These are phyloP conservation scores for Aphodius granarius DNA, from an alignment of 2,888 invertebrate genomes.

Conservation along the genomic window DNA sequence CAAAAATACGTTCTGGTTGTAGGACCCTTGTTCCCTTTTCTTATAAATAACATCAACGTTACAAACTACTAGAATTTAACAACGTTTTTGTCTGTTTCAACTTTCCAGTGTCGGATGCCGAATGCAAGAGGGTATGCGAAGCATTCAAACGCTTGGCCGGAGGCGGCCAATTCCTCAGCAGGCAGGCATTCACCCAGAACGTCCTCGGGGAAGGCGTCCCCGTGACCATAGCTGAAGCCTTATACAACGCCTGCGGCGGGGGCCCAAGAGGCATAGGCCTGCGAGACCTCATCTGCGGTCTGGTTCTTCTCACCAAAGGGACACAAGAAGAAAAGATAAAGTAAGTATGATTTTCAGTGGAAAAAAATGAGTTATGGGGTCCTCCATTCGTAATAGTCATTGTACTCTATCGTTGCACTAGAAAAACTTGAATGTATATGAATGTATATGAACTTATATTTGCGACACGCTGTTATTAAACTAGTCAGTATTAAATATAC, in stretches of 20 bases:
- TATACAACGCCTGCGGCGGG: slow-evolving; percentile 84
- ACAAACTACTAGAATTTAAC: neutral
- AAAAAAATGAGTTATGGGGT: no score
- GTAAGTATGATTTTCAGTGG: slow-evolving; percentile 53
- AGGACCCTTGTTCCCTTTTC: no score
- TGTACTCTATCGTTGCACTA: no score
- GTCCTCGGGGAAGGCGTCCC: slow-evolving; percentile 89
- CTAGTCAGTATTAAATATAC: neutral
- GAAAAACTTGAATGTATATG: no score
- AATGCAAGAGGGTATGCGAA: slow-evolving; percentile 81
- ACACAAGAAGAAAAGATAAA: slow-evolving; percentile 83
- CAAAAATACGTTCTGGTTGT: no score
- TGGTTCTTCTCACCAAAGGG: slow-evolving; percentile 85
- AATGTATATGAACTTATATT: no score
- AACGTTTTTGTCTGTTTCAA: slow-evolving; percentile 14
- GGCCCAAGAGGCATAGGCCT: slow-evolving; percentile 79
- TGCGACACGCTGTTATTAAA: no score
- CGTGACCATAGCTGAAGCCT: slow-evolving; percentile 75
- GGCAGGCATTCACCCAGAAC: slow-evolving; percentile 79
- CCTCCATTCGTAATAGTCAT: no score
- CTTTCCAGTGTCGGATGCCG: slow-evolving; percentile 77
- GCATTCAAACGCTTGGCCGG: slow-evolving; percentile 85
- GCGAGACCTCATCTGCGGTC: slow-evolving; percentile 81
- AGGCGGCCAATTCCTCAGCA: slow-evolving; percentile 68
- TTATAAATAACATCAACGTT: no score